These are phyloP conservation scores for Incurvaria masculella DNA, from an alignment of 2,888 invertebrate genomes.

Conservation along the genomic window DNA sequence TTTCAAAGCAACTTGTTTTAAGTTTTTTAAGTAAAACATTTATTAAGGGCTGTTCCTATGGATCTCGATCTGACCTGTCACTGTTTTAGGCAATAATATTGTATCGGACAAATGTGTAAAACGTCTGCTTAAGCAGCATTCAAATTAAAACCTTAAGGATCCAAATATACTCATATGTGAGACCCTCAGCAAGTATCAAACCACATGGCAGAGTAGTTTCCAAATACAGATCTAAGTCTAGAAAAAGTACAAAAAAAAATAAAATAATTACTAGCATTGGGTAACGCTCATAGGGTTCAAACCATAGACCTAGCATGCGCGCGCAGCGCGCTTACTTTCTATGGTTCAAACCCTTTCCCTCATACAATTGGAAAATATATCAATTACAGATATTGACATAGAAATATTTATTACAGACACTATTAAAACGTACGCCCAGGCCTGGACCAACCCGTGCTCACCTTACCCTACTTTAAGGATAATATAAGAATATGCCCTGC, in stretches of 20 bases:
- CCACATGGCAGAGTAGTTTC: constrained; percentile 1
- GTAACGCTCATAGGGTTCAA: constrained; percentile 8
- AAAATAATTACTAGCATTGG: too few relatives aligned
- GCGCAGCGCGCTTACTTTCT: too few relatives aligned
- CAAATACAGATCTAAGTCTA: constrained; percentile 4
- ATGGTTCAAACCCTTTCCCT: too few relatives aligned
- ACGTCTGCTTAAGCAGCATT: constrained; percentile 7
- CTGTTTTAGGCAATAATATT: constrained; percentile 6
- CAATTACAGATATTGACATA: neutral
- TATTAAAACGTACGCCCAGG: constrained; percentile 1
- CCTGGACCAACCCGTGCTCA: neutral
- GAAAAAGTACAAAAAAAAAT: constrained; percentile 11
- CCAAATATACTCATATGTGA: constrained; percentile 10
- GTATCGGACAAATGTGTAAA: constrained; percentile 6
- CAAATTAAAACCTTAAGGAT: constrained; percentile 5
- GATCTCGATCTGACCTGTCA: constrained; percentile 15
- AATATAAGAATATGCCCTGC: neutral
- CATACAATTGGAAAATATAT: constrained; percentile 3
- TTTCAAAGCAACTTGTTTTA: neutral
- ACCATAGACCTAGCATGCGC: too few relatives aligned
- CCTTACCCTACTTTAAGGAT: neutral
- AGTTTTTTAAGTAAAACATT: constrained; percentile 11
- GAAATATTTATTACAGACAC: neutral
- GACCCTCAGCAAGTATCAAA: constrained; percentile 7
- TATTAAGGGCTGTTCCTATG: constrained; percentile 13